Percentiles rank a stretch among this genome's conserved stretches.
Conservation (phyloP, 2,797 vertebrate genomes). For the Hippopotamyrus pictus region DNA sequence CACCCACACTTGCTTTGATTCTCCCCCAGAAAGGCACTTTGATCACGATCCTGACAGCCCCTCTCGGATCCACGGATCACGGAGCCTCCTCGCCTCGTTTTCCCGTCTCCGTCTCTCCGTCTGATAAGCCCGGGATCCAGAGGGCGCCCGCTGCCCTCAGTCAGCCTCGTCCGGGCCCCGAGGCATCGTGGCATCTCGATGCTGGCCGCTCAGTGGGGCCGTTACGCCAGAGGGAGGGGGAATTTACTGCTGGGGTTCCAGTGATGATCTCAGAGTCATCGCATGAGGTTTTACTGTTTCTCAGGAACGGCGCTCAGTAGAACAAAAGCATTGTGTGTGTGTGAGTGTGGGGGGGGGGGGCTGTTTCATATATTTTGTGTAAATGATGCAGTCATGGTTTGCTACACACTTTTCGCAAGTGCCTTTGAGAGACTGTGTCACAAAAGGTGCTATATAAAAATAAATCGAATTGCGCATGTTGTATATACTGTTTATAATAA, state of each 20-base stretch:
- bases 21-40: constrained; percentile 62
- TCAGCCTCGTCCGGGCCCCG: constrained; percentile 28
- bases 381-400: background rate
- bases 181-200: background rate
- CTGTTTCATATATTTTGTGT: background rate
- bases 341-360: background rate
- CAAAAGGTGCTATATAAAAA: background rate
- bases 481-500: background rate
- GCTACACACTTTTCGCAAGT: background rate
- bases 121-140: constrained; percentile 44
- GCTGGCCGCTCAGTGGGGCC: background rate
- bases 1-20: constrained; percentile 36
- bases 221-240: background rate
- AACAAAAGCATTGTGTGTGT: constrained; percentile 14
- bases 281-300: constrained; percentile 3
- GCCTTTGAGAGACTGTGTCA: background rate
- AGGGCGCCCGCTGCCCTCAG: constrained; percentile 43
- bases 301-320: background rate
- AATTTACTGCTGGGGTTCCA: background rate
- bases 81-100: constrained; percentile 54
- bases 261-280: background rate
- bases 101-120: constrained; percentile 47
- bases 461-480: background rate
- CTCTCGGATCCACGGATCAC: constrained; percentile 55
- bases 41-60: constrained; percentile 60